Conservation (phyloP, 2,888 invertebrate genomes). For the Tetheella fluctuosa region DNA sequence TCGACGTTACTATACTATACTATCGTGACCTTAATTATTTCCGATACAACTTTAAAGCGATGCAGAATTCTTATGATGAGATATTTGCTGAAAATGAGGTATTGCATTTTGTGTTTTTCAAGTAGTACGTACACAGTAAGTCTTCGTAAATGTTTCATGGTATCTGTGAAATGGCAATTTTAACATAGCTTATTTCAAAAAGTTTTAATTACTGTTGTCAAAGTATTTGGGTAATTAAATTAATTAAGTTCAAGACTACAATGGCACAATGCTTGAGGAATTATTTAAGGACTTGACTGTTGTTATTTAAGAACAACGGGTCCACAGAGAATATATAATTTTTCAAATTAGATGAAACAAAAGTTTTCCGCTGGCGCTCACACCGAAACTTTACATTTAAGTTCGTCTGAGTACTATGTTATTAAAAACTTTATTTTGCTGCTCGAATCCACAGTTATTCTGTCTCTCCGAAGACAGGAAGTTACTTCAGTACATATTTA, state of each 20-base stretch:
- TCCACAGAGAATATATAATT: conserved; percentile 4
- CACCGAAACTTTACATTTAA: conserved; percentile 4
- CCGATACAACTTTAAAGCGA: no score
- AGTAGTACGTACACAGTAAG: no score
- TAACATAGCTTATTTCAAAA: conserved; percentile 10
- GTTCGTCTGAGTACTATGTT: neutral
- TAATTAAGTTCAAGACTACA: neutral
- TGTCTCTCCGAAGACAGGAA: neutral
- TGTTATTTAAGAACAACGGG: conserved; percentile 4
- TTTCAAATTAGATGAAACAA: conserved; percentile 2
- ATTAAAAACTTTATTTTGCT: conserved; percentile 3
- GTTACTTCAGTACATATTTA: neutral
- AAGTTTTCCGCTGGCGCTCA: neutral
- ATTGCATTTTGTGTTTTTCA: no score
- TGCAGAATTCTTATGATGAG: no score
- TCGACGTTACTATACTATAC: no score
- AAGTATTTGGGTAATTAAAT: neutral
- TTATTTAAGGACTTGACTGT: conserved; percentile 2
- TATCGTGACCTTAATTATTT: no score
- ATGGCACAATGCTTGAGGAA: conserved; percentile 1
- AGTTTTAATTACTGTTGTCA: neutral
- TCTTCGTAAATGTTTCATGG: no score
- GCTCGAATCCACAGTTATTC: neutral
- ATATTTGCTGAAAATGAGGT: no score
- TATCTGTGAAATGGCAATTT: neutral